phyloP scores from a whole-genome alignment of 2,113 vertebrate genomes.

The Ameiurus melas region DNA sequence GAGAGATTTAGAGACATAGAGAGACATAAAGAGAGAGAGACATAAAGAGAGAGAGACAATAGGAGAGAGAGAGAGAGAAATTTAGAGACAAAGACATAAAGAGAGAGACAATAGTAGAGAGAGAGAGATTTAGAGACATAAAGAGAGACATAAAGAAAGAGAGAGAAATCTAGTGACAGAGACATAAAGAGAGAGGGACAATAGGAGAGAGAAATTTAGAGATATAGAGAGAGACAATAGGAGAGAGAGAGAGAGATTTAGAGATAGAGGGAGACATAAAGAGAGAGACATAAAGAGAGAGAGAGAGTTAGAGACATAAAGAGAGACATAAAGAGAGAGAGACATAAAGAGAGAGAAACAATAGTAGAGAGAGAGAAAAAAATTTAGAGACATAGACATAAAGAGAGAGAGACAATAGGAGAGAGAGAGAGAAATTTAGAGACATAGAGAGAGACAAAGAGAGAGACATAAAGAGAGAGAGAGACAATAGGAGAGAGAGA shows the following conservation, averaged over 20 bases:
- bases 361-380: background rate
- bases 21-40: background rate
- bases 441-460: no score
- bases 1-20: background rate
- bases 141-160: background rate
- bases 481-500: background rate
- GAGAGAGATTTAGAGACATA: background rate
- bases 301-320: background rate
- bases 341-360: no score
- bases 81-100: background rate
- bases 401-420: background rate
- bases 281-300: background rate
- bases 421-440: no score
- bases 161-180: no score
- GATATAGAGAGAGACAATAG: no score
- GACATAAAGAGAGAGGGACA: no score
- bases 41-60: background rate
- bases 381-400: no score
- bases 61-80: background rate
- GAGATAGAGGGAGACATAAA: no score
- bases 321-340: background rate
- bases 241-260: rapidly evolving
- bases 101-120: no score
- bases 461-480: background rate
- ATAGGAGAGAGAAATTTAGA: background rate